phyloP scores from a whole-genome alignment of 1,140 invertebrate genomes.

The Zophobas morio region DNA sequence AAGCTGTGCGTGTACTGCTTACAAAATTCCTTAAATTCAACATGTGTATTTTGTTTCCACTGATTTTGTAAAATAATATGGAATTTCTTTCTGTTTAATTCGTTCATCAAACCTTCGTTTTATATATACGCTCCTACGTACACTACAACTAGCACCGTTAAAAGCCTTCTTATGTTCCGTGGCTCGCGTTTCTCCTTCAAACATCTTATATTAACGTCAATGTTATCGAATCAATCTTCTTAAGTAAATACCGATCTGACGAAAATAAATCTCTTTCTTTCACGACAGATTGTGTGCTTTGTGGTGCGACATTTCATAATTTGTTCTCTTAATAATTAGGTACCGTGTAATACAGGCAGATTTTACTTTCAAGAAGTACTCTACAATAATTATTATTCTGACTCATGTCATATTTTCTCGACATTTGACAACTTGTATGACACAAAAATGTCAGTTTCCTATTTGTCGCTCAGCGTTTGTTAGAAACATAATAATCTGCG shows the following conservation, averaged over 20 bases:
- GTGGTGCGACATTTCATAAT: neutral
- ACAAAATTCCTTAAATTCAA: constrained; percentile 9
- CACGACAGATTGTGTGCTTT: constrained; percentile 1
- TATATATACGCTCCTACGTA: constrained; percentile 1
- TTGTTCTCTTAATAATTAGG: too few species aligned
- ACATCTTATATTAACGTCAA: constrained; percentile 39
- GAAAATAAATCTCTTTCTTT: constrained; percentile 21
- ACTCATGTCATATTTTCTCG: too few species aligned
- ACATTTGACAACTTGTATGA: too few species aligned
- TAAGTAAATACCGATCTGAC: constrained; percentile 28
- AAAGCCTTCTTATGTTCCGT: constrained; percentile 46
- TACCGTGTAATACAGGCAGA: too few species aligned
- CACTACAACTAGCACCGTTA: neutral
- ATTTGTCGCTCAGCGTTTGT: too few species aligned
- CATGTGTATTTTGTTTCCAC: constrained; percentile 23
- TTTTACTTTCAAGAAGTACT: too few species aligned
- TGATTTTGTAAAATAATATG: neutral
- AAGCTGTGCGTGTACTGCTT: constrained; percentile 15
- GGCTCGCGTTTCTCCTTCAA: constrained; percentile 23
- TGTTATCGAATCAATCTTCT: constrained; percentile 33
- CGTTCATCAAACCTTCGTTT: neutral
- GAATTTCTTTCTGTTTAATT: constrained; percentile 45
- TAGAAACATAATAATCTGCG: too few species aligned
- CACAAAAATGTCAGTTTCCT: too few species aligned
- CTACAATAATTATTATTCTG: too few species aligned